phyloP scores from a whole-genome alignment of 2,888 invertebrate species.

The Labia minor region DNA sequence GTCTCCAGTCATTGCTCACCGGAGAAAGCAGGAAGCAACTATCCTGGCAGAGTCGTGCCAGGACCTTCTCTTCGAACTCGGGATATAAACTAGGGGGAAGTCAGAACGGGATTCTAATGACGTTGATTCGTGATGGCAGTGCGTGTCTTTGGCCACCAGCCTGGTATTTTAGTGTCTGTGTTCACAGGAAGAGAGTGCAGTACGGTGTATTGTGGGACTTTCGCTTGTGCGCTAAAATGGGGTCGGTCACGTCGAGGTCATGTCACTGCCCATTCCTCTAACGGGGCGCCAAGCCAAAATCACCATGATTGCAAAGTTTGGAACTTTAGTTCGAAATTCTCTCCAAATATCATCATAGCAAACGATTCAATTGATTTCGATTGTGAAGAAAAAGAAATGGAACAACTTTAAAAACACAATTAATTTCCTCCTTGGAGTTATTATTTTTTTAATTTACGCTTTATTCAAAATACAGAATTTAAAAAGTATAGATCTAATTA shows the following conservation, averaged over 20 bases:
- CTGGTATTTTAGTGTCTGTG: background rate
- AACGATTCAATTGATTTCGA: too few species aligned
- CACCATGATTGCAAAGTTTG: too few species aligned
- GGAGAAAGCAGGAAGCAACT: background rate
- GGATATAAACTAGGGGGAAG: background rate
- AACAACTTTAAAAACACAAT: too few species aligned
- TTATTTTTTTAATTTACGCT: too few species aligned
- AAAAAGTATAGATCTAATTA: too few species aligned
- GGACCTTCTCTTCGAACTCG: background rate
- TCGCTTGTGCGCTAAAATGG: background rate
- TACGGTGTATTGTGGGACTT: background rate
- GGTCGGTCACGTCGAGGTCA: background rate
- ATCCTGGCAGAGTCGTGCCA: background rate
- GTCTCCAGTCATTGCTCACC: too few species aligned
- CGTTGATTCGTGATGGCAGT: background rate
- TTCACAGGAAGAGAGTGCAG: background rate
- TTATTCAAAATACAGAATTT: too few species aligned
- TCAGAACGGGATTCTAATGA: background rate
- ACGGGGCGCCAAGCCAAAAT: background rate
- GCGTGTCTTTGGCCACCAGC: background rate
- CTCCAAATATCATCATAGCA: too few species aligned
- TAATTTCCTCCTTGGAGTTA: too few species aligned
- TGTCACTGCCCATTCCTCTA: background rate
- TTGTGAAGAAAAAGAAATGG: too few species aligned
- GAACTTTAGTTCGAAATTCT: too few species aligned